Base-by-base conservation (phyloP, 2,888 invertebrate species). In the Raillietiella orientalis region DNA sequence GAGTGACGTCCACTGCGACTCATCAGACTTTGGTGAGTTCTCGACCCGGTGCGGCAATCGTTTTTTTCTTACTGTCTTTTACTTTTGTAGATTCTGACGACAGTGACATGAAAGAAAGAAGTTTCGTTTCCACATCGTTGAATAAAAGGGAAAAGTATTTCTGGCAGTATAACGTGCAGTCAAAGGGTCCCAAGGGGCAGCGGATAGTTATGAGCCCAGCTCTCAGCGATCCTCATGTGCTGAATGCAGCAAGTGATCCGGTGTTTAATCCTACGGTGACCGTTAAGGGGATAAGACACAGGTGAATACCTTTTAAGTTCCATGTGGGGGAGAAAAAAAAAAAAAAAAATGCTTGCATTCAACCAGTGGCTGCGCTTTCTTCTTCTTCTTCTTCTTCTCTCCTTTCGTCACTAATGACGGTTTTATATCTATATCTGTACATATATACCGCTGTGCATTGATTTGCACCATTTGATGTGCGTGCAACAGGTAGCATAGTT, bases 81-180 rank as follows among this genome's bases (percentile, higher is more conserved):
- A 14, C 10, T 17, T 13, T 12, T 32, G n/a, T 31, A 42, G 45
- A 43, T 15, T 43, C 43, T 6, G 36, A 36, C 16, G 43, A 41
- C 34, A 42, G 43, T 22, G 39, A 38, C n/a, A 28, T 29, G 12
- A 31, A 31, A 17, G 32, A 33, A 15, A 42, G 42, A 28, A 26
- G 32, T 28, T 27, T 38, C 37, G 29, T 31, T 16, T 32, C 33
- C 10, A 30, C 27, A 4, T 31, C 29, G 17, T 16, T 24, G 3
- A 26, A 30, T 26, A 74, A 71, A 45, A 71, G 66, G 36, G 77
- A 79, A 41, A 58, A 67, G 31, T 87, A 59, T 49, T 90, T 93
- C 46, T 93, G 93, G 90, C 90, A 90, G 46, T 93, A 93, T 47
- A 93, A 93, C 52, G 79, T 87, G 1, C 90, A 90, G 50, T 74